Evolutionary conservation across 2,888 invertebrate genomes (phyloP).

Genomic region (Aphelenchoides bicaudatus): DNA sequence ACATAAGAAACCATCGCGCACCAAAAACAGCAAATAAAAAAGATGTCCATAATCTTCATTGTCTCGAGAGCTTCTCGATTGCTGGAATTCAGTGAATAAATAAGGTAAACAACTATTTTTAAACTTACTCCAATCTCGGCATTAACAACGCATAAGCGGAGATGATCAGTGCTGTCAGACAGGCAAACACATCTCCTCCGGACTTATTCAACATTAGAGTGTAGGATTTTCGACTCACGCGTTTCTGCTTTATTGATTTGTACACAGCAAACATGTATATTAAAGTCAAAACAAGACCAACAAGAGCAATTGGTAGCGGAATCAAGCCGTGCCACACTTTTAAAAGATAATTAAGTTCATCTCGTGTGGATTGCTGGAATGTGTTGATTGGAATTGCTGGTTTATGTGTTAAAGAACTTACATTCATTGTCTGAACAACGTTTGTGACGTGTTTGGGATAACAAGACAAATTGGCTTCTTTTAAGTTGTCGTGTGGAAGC

Average conservation of each 20-base stretch:
- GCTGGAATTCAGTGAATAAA: no score
- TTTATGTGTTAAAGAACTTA: no score
- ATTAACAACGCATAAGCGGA: constrained; percentile 43
- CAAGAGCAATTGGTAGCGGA: constrained; percentile 45
- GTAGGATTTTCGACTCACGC: constrained; percentile 56
- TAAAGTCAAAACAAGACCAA: constrained; percentile 42
- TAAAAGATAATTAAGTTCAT: constrained; percentile 44
- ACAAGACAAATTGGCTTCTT: no score
- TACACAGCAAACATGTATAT: constrained; percentile 48
- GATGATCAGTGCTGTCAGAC: constrained; percentile 39
- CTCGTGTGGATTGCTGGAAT: no score
- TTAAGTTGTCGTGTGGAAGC: no score
- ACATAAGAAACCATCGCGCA: constrained; percentile 52
- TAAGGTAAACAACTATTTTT: background rate
- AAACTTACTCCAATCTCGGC: constrained; percentile 47
- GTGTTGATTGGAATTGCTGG: no score
- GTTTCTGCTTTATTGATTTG: constrained; percentile 47
- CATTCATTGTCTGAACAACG: no score
- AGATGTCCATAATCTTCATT: constrained; percentile 47
- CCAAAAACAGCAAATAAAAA: no score
- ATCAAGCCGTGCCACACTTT: constrained; percentile 53
- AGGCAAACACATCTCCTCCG: constrained; percentile 52
- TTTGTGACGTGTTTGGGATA: no score
- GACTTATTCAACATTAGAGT: constrained; percentile 55
- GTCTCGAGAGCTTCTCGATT: no score